Conservation (phyloP, 1,140 invertebrate genomes). For the Maconellicoccus hirsutus region DNA sequence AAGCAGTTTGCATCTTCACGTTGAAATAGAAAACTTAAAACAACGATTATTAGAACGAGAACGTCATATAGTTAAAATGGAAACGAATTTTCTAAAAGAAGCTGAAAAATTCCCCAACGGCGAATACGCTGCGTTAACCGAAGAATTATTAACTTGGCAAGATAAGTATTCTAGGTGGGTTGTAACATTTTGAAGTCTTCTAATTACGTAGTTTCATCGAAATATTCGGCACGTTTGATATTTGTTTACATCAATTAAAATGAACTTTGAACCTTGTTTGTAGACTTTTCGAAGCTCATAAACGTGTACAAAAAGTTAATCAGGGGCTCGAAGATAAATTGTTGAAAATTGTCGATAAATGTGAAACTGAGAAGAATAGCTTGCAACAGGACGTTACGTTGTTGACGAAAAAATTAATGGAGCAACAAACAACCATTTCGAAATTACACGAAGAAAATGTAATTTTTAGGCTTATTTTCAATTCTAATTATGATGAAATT, state of each 20-base stretch:
- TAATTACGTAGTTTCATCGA: background rate
- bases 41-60: constrained; percentile 67
- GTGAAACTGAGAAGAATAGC: constrained; percentile 78
- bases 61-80: constrained; percentile 69
- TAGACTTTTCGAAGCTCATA: constrained; percentile 82
- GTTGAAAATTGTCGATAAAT: constrained; percentile 81
- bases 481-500: background rate
- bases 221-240: background rate
- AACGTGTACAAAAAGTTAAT: constrained; percentile 87
- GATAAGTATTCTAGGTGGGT: constrained; percentile 76
- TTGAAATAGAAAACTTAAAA: constrained; percentile 76
- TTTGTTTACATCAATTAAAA: no score
- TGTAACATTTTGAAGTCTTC: background rate
- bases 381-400: constrained; percentile 77
- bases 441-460: constrained; percentile 87
- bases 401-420: constrained; percentile 73
- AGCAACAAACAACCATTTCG: constrained; percentile 73
- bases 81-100: constrained; percentile 70
- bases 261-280: constrained; percentile 30
- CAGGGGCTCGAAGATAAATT: constrained; percentile 91
- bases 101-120: constrained; percentile 59
- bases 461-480: constrained; percentile 36
- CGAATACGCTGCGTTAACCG: constrained; percentile 62
- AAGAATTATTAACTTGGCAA: constrained; percentile 74
- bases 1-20: constrained; percentile 58